Conservation (phyloP, 2,888 invertebrate genomes). For the Augochlorella aurata region DNA sequence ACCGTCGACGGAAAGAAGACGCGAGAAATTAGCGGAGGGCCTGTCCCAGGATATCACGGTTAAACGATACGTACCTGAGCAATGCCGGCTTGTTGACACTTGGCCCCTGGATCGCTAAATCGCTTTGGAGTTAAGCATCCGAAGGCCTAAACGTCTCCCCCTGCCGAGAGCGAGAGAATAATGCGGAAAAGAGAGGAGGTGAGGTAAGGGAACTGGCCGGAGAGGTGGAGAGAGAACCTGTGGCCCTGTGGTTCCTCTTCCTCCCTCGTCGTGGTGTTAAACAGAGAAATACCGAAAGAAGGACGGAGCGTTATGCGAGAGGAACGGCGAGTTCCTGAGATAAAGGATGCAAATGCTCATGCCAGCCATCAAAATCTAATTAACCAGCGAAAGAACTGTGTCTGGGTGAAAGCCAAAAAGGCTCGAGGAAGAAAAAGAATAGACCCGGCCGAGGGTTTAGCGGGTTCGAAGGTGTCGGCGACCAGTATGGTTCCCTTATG, state of each 20-base stretch:
- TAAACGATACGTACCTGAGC: slow-evolving; percentile 68
- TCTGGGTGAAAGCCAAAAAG: slow-evolving; percentile 71
- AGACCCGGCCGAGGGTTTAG: slow-evolving; percentile 63
- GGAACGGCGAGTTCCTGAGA: slow-evolving; percentile 63
- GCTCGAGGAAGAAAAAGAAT: slow-evolving; percentile 65
- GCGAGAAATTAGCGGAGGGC: slow-evolving; percentile 40
- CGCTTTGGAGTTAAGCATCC: slow-evolving; percentile 76
- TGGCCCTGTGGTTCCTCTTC: slow-evolving; percentile 34
- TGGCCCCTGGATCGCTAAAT: slow-evolving; percentile 79
- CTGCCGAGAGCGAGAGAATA: slow-evolving; percentile 73
- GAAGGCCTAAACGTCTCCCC: slow-evolving; percentile 77
- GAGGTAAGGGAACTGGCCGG: not conserved
- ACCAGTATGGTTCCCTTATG: slow-evolving; percentile 71
- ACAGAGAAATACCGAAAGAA: slow-evolving; percentile 56
- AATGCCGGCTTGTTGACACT: slow-evolving; percentile 78
- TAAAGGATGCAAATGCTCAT: slow-evolving; percentile 80
- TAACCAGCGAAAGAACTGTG: slow-evolving; percentile 77
- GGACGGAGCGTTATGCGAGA: slow-evolving; percentile 49
- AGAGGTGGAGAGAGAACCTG: not conserved
- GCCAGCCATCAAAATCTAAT: slow-evolving; percentile 81
- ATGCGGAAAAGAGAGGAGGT: slow-evolving; percentile 61
- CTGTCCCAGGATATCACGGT: slow-evolving; percentile 54
- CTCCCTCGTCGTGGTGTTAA: slow-evolving; percentile 31
- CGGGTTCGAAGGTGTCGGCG: slow-evolving; percentile 77
- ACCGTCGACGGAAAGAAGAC: not conserved